A percentile compares a stretch with the other conserved stretches of the same genome.
These are phyloP conservation scores for Epinotia brunnichana DNA, from an alignment of 2,888 invertebrate genomes.

Conservation along the genomic window DNA sequence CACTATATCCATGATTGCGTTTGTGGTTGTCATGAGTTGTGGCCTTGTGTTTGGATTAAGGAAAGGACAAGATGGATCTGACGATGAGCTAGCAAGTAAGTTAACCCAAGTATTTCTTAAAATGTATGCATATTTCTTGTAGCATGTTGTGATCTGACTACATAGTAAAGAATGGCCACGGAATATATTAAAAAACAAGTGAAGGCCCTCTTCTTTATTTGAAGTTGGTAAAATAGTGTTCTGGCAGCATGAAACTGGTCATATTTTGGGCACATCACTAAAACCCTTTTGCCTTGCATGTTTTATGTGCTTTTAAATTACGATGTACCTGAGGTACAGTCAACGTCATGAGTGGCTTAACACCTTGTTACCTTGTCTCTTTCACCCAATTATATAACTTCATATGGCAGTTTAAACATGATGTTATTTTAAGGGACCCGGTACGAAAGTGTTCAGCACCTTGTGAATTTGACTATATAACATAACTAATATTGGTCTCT, in stretches of 20 bases:
- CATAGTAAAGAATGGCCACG: not conserved
- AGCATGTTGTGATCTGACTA: not conserved
- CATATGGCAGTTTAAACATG: too few species aligned
- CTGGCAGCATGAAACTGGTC: not conserved
- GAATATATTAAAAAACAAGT: not conserved
- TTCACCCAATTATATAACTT: too few species aligned
- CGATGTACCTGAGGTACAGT: too few species aligned
- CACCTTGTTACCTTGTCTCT: too few species aligned
- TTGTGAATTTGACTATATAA: too few species aligned
- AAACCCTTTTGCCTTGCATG: too few species aligned
- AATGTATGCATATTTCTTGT: not conserved
- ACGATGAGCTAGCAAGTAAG: constrained; percentile 26
- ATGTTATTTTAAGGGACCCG: too few species aligned
- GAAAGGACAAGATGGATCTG: constrained; percentile 8
- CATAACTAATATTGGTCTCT: too few species aligned
- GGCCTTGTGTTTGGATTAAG: constrained; percentile 34
- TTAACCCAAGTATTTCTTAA: not conserved
- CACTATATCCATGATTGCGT: constrained; percentile 25
- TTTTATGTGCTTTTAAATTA: too few species aligned
- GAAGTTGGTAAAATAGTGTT: not conserved
- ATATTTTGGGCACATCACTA: not conserved
- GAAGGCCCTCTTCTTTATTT: not conserved
- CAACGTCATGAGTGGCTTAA: too few species aligned
- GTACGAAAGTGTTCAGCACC: too few species aligned
- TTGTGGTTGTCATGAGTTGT: constrained; percentile 31